Evolutionary conservation across 2,888 invertebrate genomes (phyloP).

Genomic region (Eupithecia insigniata): DNA sequence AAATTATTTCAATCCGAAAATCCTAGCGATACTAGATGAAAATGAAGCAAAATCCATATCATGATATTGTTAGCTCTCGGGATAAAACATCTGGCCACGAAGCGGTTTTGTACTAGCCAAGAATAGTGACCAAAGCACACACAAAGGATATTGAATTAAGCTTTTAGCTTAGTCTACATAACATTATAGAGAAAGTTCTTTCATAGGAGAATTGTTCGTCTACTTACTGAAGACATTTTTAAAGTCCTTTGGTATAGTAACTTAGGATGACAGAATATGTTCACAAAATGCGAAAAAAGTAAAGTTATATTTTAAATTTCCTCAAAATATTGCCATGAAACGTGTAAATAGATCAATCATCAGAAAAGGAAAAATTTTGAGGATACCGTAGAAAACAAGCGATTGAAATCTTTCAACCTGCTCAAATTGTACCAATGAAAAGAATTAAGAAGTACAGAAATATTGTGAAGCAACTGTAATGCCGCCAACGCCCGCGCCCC

Average conservation of each 20-base stretch:
- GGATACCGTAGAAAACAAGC: not conserved
- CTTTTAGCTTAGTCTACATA: constrained; percentile 26
- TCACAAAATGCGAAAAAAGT: not conserved
- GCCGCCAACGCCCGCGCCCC: constrained; percentile 54
- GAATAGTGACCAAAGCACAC: constrained; percentile 25
- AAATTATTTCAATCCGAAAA: not conserved
- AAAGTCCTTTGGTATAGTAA: not conserved
- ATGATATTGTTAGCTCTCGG: constrained; percentile 12
- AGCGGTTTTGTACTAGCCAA: constrained; percentile 21
- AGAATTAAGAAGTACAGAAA: constrained; percentile 24
- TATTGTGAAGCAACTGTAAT: constrained; percentile 28
- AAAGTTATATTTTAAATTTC: not conserved
- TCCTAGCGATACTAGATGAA: constrained; percentile 1
- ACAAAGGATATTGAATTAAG: constrained; percentile 34
- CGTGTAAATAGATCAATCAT: not conserved
- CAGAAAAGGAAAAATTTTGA: not conserved
- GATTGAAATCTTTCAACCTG: constrained; percentile 10
- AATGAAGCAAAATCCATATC: constrained; percentile 3
- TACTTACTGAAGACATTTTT: not conserved
- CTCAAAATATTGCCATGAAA: not conserved
- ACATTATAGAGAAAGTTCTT: constrained; percentile 23
- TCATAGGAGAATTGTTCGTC: not conserved
- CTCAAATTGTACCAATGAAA: constrained; percentile 23
- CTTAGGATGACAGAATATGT: not conserved
- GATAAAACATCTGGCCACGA: constrained; percentile 13